Conservation (phyloP, 2,888 invertebrate genomes). For the Lycophotia porphyrea region DNA sequence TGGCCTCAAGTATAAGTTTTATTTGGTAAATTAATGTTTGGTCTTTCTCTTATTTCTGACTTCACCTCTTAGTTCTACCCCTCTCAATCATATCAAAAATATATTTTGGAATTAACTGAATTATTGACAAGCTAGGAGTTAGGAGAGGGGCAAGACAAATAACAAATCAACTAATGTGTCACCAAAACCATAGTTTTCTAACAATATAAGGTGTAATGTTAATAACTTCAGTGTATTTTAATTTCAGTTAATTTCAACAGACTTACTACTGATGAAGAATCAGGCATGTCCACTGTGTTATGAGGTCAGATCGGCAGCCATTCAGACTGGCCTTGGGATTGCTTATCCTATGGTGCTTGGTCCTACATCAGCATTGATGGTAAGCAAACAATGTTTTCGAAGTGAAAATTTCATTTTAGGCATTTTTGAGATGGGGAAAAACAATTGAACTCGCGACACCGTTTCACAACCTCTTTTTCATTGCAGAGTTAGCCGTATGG, state of each 20-base stretch:
- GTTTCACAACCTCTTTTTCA: too few relatives aligned
- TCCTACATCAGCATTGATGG: constrained; percentile 91
- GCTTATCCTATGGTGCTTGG: constrained; percentile 91
- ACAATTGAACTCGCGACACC: too few relatives aligned
- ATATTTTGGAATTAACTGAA: neutral
- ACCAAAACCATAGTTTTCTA: neutral
- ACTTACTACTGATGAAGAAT: constrained; percentile 89
- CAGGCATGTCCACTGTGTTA: constrained; percentile 92
- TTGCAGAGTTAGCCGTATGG: too few relatives aligned
- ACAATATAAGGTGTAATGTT: neutral
- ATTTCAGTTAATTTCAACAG: constrained; percentile 89
- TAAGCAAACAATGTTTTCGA: constrained; percentile 74
- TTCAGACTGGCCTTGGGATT: constrained; percentile 89
- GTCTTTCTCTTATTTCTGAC: neutral
- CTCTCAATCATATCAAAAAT: neutral
- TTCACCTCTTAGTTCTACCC: neutral
- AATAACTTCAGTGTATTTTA: neutral
- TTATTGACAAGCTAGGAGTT: neutral
- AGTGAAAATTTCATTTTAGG: too few relatives aligned
- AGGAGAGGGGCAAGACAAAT: neutral
- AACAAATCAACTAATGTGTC: neutral
- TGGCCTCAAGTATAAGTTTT: neutral
- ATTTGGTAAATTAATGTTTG: neutral
- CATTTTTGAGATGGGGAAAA: too few relatives aligned
- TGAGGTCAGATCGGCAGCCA: constrained; percentile 90